phyloP scores from a whole-genome alignment of 2,113 vertebrate species.

The Ginglymostoma cirratum region DNA sequence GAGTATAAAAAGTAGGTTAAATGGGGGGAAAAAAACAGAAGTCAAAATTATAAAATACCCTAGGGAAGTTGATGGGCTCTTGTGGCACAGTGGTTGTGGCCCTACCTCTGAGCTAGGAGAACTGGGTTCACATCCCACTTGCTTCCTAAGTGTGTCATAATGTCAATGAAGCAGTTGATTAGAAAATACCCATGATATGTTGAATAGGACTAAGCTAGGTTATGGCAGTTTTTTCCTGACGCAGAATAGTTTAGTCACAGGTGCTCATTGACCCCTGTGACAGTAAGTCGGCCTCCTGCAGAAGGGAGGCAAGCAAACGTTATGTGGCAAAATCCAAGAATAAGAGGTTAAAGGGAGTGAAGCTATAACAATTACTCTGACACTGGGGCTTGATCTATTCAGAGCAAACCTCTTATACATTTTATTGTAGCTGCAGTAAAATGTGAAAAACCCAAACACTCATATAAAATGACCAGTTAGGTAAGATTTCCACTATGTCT shows the following conservation, averaged over 20 bases:
- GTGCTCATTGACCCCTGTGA: background rate
- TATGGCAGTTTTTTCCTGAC: background rate
- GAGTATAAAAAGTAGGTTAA: too few species aligned
- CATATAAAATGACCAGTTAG: background rate
- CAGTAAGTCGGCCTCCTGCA: background rate
- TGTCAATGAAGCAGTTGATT: too few species aligned
- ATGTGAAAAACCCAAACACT: background rate
- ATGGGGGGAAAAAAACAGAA: too few species aligned
- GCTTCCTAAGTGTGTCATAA: too few species aligned
- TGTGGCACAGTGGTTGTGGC: too few species aligned
- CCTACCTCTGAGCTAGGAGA: too few species aligned
- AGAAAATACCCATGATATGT: background rate
- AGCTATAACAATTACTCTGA: background rate
- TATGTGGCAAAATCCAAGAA: background rate
- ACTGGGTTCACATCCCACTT: too few species aligned
- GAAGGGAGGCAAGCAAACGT: background rate
- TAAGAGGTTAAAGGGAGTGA: background rate
- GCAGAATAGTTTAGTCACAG: background rate
- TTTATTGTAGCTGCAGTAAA: background rate
- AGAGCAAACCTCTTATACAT: background rate
- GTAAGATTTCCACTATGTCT: background rate
- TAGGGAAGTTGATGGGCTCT: too few species aligned
- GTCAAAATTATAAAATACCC: too few species aligned
- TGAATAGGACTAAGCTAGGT: background rate
- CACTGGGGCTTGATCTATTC: background rate